phyloP scores from a whole-genome alignment of 2,113 vertebrate species.

The Struthio camelus region DNA sequence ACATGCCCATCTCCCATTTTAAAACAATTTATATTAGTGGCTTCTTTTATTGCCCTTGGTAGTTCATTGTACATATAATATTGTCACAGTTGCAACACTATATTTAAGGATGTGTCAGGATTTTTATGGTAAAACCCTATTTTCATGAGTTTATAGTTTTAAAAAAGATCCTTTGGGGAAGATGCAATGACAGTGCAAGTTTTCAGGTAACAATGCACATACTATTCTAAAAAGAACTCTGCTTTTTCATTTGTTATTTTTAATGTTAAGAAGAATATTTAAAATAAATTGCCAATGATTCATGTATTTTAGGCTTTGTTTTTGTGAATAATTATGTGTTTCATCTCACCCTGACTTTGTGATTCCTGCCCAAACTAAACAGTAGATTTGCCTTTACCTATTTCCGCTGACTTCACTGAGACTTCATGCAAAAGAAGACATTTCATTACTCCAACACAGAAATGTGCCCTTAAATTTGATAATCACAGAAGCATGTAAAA shows the following conservation, averaged over 20 bases:
- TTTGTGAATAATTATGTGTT: neutral
- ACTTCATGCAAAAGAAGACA: neutral
- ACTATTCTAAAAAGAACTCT: neutral
- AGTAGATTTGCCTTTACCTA: neutral
- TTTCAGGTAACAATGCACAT: neutral
- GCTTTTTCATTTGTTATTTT: neutral
- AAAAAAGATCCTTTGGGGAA: neutral
- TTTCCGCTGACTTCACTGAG: neutral
- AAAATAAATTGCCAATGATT: neutral
- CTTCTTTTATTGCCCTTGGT: slow-evolving; percentile 56
- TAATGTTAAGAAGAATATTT: neutral
- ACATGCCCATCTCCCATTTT: slow-evolving; percentile 63
- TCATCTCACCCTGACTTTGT: neutral
- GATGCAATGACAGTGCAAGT: neutral
- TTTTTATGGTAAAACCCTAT: slow-evolving; percentile 49
- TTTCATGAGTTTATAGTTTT: slow-evolving; percentile 41
- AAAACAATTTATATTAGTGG: slow-evolving; percentile 63
- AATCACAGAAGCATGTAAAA: neutral
- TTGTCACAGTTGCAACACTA: slow-evolving; percentile 1
- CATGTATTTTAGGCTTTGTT: neutral
- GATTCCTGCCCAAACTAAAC: neutral
- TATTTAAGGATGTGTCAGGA: slow-evolving; percentile 56
- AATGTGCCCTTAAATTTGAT: neutral
- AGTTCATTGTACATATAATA: slow-evolving; percentile 54
- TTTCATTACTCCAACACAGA: neutral